A percentile compares a stretch with the other conserved stretches of the same genome.
phyloP scores from a whole-genome alignment of 2,113 vertebrate species.

The Cacatua alba region DNA sequence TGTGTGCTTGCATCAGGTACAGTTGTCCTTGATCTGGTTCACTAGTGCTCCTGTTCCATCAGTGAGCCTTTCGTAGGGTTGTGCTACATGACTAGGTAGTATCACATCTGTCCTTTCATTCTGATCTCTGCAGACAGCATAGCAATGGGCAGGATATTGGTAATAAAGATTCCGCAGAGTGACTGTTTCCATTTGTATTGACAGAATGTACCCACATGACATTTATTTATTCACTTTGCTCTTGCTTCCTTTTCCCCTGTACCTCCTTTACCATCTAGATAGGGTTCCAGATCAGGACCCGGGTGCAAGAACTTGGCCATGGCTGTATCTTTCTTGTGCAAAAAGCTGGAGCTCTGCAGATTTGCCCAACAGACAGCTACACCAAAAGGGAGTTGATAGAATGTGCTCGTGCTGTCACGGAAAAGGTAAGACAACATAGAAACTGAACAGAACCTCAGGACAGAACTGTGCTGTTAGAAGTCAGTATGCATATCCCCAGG shows the following conservation, averaged over 20 bases:
- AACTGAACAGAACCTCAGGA: background rate
- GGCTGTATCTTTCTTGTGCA: conserved; percentile 97
- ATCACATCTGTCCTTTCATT: background rate
- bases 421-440: conserved; percentile 84
- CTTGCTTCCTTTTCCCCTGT: background rate
- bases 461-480: background rate
- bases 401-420: conserved; percentile 91
- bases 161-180: background rate
- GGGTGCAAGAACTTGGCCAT: conserved; percentile 95
- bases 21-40: background rate
- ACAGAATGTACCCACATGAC: background rate
- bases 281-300: conserved; percentile 92
- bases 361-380: conserved; percentile 95
- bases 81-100: background rate
- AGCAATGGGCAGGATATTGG: background rate
- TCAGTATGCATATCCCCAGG: background rate
- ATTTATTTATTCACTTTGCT: background rate
- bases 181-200: accelerated
- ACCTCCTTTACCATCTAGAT: conserved; percentile 78
- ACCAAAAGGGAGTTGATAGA: conserved; percentile 96
- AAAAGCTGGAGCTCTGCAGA: conserved; percentile 95
- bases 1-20: background rate
- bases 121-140: background rate
- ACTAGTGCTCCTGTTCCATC: background rate
- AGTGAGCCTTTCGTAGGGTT: background rate